These are phyloP conservation scores for Octopus bimaculoides DNA, from an alignment of 1,140 invertebrate genomes.

Conservation along the genomic window DNA sequence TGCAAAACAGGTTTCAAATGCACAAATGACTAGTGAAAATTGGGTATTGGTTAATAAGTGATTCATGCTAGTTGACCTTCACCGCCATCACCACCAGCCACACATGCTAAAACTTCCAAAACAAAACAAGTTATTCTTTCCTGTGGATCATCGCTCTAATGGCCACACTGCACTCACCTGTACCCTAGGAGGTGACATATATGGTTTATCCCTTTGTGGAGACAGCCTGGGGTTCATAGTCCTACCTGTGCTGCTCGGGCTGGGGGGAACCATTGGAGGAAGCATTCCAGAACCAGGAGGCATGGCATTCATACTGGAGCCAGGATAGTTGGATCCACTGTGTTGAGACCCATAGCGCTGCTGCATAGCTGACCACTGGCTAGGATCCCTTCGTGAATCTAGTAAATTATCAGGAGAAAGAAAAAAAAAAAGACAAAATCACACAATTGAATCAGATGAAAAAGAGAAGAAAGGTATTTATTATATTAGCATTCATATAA, in stretches of 20 bases:
- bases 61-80: conserved; percentile 14
- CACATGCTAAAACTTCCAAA: conserved; percentile 14
- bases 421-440: not conserved
- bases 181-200: conserved; percentile 22
- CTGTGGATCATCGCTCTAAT: conserved; percentile 11
- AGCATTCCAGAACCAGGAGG: conserved; percentile 13
- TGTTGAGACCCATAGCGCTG: conserved; percentile 18
- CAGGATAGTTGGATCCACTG: conserved; percentile 3
- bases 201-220: conserved; percentile 25
- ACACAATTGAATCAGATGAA: not conserved
- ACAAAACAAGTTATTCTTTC: conserved; percentile 3
- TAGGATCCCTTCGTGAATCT: conserved; percentile 17
- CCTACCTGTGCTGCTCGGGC: conserved; percentile 12
- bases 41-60: conserved; percentile 13
- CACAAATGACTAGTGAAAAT: conserved; percentile 9
- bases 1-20: not conserved
- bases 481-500: too few species aligned
- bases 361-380: conserved; percentile 22
- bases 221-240: conserved; percentile 22
- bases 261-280: conserved; percentile 12
- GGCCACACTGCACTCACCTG: conserved; percentile 23
- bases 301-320: conserved; percentile 1
- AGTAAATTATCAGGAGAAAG: not conserved
- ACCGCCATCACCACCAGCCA: conserved; percentile 15
- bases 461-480: too few species aligned